phyloP scores from a whole-genome alignment of 2,797 vertebrate genomes.

The Nyctalus aviator region DNA sequence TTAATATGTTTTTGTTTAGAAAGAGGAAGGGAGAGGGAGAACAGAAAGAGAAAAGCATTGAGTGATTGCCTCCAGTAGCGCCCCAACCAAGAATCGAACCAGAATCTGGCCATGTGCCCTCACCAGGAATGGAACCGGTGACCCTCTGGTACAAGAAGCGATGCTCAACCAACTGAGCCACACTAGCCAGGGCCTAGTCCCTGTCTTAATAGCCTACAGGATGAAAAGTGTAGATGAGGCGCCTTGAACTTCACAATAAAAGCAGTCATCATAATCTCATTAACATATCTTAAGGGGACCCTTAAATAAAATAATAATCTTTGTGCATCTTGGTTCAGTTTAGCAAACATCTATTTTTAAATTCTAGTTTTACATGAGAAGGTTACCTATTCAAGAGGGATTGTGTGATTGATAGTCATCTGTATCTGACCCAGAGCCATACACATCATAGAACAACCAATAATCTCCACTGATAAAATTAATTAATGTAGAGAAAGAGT shows the following conservation, averaged over 20 bases:
- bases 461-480: constrained; percentile 42
- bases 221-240: constrained; percentile 42
- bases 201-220: not conserved
- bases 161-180: not conserved
- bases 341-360: constrained; percentile 49
- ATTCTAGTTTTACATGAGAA: constrained; percentile 42
- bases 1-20: not conserved
- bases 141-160: not conserved
- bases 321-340: constrained; percentile 32
- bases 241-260: not conserved
- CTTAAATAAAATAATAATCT: constrained; percentile 45
- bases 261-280: not conserved
- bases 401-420: not conserved
- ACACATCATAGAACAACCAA: not conserved
- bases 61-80: not conserved
- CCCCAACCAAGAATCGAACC: not conserved
- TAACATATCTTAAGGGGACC: not conserved
- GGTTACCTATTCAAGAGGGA: not conserved
- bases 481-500: constrained; percentile 29
- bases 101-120: not conserved
- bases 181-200: not conserved
- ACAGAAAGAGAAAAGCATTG: not conserved
- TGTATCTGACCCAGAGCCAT: not conserved
- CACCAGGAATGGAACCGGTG: not conserved
- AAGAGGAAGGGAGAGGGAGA: not conserved